A percentile compares a stretch with the other conserved stretches of the same genome.
phyloP scores from a whole-genome alignment of 2,888 invertebrate species.

The Oxytorus armatus region DNA sequence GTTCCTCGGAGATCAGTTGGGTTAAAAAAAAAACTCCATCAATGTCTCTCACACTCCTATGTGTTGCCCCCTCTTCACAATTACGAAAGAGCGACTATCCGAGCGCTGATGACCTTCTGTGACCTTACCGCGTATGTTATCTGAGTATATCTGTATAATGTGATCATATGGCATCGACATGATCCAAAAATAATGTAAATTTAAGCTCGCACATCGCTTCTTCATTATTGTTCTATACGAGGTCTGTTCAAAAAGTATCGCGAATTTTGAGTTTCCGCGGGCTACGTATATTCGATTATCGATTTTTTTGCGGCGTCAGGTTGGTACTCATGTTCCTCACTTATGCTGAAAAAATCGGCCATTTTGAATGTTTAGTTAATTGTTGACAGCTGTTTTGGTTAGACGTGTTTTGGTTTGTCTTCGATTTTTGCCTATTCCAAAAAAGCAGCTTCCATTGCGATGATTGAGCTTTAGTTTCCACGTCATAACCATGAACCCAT shows the following conservation, averaged over 20 bases:
- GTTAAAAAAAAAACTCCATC: neutral
- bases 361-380: too few relatives aligned
- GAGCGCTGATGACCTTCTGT: neutral
- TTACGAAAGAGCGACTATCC: neutral
- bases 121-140: conserved; percentile 1
- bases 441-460: too few relatives aligned
- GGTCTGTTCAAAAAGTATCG: neutral
- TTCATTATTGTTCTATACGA: neutral
- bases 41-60: neutral
- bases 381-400: too few relatives aligned
- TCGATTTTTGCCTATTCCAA: too few relatives aligned
- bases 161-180: neutral
- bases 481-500: too few relatives aligned
- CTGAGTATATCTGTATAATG: neutral
- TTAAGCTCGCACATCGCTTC: neutral
- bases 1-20: neutral
- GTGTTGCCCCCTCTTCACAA: neutral
- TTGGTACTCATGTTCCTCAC: too few relatives aligned
- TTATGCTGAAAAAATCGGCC: too few relatives aligned
- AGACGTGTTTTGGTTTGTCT: too few relatives aligned
- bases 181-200: neutral
- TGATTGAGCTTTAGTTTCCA: too few relatives aligned
- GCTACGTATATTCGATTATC: too few relatives aligned
- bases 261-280: too few relatives aligned
- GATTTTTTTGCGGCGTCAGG: too few relatives aligned